Percentiles rank a stretch among this genome's conserved stretches.
phyloP scores from a whole-genome alignment of 2,113 vertebrate genomes.

The Pseudopodoces humilis region DNA sequence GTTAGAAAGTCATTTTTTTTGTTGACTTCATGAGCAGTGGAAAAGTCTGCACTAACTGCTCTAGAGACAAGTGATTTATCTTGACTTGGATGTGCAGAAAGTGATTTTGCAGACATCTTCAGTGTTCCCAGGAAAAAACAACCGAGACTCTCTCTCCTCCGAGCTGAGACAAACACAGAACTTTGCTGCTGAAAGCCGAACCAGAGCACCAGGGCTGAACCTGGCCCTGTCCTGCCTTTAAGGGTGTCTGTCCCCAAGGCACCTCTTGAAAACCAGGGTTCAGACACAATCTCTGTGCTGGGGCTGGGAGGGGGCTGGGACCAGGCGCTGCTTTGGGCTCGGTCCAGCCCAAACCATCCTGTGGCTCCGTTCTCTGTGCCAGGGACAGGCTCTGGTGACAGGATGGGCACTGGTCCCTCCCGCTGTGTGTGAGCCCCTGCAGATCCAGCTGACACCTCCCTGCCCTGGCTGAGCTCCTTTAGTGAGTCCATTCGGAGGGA shows the following conservation, averaged over 20 bases:
- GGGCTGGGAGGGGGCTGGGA: accelerated
- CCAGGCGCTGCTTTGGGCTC: background rate
- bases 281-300: accelerated
- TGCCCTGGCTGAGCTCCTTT: background rate
- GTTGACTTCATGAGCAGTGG: background rate
- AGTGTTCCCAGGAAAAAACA: background rate
- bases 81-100: background rate
- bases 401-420: background rate
- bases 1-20: background rate
- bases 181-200: accelerated
- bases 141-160: accelerated
- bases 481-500: accelerated
- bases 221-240: background rate
- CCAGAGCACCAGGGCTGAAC: background rate
- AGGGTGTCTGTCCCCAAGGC: background rate
- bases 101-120: background rate
- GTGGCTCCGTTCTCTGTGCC: background rate
- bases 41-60: background rate
- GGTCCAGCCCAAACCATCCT: background rate
- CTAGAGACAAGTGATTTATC: background rate
- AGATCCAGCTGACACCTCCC: background rate
- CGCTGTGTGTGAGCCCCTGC: background rate
- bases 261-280: accelerated
- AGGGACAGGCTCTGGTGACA: background rate
- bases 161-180: background rate